Conservation (phyloP, 2,888 invertebrate species). For the Rotaria socialis region DNA sequence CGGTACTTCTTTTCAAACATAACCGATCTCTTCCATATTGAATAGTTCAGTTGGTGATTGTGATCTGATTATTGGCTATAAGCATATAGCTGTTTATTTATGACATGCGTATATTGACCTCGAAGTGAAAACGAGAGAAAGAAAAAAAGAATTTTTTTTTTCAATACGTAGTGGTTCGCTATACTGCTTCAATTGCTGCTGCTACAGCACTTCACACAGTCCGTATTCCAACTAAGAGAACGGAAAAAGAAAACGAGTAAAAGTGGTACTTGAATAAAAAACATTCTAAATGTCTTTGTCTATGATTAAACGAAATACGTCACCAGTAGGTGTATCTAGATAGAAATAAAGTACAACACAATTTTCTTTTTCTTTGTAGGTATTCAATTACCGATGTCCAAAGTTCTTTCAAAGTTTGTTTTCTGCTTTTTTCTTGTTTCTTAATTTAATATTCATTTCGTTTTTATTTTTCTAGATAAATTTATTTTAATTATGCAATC, state of each 20-base stretch:
- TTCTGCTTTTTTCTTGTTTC: background rate
- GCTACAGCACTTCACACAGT: background rate
- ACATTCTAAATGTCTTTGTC: background rate
- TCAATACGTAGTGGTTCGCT: background rate
- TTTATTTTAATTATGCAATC: slow-evolving; percentile 10
- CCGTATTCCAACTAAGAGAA: background rate
- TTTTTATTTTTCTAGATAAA: background rate
- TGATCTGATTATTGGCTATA: background rate
- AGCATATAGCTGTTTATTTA: background rate
- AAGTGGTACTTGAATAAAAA: background rate
- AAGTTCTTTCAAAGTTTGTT: slow-evolving; percentile 12
- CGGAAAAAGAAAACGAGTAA: background rate
- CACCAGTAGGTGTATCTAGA: background rate
- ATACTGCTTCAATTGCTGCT: background rate
- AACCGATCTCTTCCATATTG: background rate
- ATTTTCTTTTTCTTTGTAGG: background rate
- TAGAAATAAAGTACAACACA: background rate
- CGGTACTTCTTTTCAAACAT: background rate
- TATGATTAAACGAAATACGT: background rate
- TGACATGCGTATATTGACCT: background rate
- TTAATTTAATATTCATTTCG: background rate
- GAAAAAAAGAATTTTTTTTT: background rate
- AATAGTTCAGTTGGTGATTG: background rate
- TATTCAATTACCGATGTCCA: background rate
- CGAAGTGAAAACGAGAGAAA: background rate